Evolutionary conservation across 1,140 invertebrate species (phyloP), one percentile per base, ranked within the genome.

Genomic region (Tetramorium simillimum): DNA sequence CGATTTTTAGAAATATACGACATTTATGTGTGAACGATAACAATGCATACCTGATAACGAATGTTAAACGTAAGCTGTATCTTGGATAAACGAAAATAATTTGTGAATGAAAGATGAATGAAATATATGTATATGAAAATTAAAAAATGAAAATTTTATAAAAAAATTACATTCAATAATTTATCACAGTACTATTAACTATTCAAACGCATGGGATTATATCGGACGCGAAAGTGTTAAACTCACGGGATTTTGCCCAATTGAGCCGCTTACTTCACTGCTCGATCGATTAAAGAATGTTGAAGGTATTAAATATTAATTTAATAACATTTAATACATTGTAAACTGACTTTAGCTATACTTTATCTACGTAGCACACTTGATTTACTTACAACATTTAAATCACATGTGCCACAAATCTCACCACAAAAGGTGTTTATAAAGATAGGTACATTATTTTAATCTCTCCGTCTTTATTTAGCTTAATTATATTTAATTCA

Each of bases 201-300:
- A n/a, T n/a, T 28, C 24, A 51, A 76, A 53, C 21, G 43, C 0
- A 62, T 58, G 3, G 53, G 12, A 65, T 65, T 3, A 51, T 33
- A 51, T n/a, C 33, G n/a, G 10, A 69, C 33, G 21, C 63, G 2
- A 56, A 69, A 51, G 46, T 40, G 16, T 69, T 40, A 18, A 70
- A 65, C 18, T 37, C 43, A 80, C 2, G n/a, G 7, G 43, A 49
- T 69, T 24, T 69, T 40, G n/a, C 21, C 37, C 16, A 70, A 81
- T 18, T 70, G 63, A 81, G 63, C 63, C 46, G 46, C 43, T 80
- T 53, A 65, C 37, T 78, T 73, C 10, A 69, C 3, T 12, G 12
- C 4, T 40, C 18, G n/a, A 49, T 49, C 2, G 2, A 24, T 24
- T 1, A 10, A 60, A 40, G 7, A 60, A 5, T n/a, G 16, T 56